Conservation (phyloP, 2,888 invertebrate genomes). For the Escarpia spicata region DNA sequence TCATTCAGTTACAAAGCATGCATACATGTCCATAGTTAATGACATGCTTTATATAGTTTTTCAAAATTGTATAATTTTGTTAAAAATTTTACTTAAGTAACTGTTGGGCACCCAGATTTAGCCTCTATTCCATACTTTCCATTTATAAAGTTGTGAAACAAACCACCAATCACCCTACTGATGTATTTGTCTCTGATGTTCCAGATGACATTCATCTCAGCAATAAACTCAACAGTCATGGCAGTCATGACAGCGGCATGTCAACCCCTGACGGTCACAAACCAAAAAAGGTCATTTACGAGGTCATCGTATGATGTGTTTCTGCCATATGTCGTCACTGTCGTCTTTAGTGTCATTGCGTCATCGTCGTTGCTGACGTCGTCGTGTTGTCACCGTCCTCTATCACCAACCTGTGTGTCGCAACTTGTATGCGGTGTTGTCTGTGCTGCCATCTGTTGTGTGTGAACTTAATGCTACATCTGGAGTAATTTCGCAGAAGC, state of each 20-base stretch:
- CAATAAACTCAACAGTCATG: not conserved
- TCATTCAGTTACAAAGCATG: not conserved
- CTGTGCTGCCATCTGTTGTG: not conserved
- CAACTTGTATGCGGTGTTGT: not conserved
- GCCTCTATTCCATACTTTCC: not conserved
- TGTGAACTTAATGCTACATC: not conserved
- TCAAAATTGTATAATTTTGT: not conserved
- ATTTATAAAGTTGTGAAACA: not conserved
- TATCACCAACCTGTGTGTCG: not conserved
- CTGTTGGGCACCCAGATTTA: not conserved
- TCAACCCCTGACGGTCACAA: constrained; percentile 23
- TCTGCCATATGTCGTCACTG: not conserved
- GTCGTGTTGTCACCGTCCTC: not conserved
- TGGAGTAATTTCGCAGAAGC: not conserved
- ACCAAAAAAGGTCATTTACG: constrained; percentile 31
- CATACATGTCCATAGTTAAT: not conserved
- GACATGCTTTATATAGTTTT: not conserved
- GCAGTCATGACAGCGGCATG: constrained; percentile 24
- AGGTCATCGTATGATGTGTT: constrained; percentile 28
- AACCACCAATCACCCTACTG: not conserved
- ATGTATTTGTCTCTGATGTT: not conserved
- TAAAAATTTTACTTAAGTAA: not conserved
- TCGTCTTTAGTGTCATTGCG: not conserved
- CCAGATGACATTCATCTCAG: not conserved
- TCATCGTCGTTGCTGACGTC: not conserved